Base-by-base conservation (phyloP, 2,797 vertebrate species). In the Odontamblyopus rebecca region DNA sequence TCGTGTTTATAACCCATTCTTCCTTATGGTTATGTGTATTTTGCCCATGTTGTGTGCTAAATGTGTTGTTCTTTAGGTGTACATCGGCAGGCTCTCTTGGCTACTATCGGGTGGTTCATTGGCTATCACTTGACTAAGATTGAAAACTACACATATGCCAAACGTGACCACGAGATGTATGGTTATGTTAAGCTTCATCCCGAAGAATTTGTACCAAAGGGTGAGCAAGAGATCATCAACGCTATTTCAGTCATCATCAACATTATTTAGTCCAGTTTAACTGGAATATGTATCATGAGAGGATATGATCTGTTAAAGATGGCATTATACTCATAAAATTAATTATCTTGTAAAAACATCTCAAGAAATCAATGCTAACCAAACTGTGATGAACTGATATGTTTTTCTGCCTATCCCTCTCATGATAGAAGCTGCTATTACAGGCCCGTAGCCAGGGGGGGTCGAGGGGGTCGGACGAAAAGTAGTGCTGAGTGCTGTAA, bases 61-160 rank as follows among this genome's bases (percentile, higher is more conserved):
- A 38, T 23, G 30, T 38, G 15, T 48, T 27, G 44, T 29, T 18
- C 15, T 27, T 85, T 74, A 99, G 98, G 97, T 75, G 66, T 96
- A 50, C 98, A 98, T 76, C 94, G 97, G 4, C 98, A 99, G 71
- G 0, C 94, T 57, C 90, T 99, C 0, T 18, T 90, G 0, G 0
- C 89, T 16, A 94, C 93, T 0, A 59, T 95, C 68, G 96, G 95
- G 0, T 94, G 93, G 91, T 95, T 96, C 69, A 2, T 92, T 18
- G 98, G 98, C 16, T 98, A 99, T 88, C 95, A 95, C 35, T 0
- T 96, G 0, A 61, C 84, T 1, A 99, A 95, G 77, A 81, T 87
- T 9, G 78, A 91, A 18, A 93, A 96, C 4, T 99, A 96, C 76
- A 0, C 69, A 0, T 77, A 89, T 0, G 96, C 98, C 67, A 91